Base-by-base conservation (phyloP, 1,140 invertebrate genomes). In the Ceratoteleas bidentatus region DNA sequence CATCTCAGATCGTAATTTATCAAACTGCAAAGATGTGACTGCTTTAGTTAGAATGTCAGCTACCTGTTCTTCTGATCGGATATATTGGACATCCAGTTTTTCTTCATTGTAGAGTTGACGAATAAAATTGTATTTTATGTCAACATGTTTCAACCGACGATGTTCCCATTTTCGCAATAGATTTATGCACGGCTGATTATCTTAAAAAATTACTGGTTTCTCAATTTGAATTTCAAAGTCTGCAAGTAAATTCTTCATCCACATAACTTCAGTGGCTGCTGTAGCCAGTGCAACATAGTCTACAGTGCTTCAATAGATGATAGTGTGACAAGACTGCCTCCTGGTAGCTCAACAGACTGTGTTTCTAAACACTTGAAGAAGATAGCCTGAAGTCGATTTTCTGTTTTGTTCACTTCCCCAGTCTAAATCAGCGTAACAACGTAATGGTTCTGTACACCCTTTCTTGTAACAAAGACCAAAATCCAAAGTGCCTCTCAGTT, bases 301-400 rank as follows among this genome's bases (percentile, higher is more conserved):
- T n/a, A n/a, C n/a, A n/a, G n/a, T 8, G 85, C 80, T 73, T 92
- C 91, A 6, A 90, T 89, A 2, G 90, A 89, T 1, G 89, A 92
- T 0, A 92, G 16, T n/a, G 85, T 64, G 8, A 10, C 16, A 69
- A 10, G 78, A 62, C 16, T 89, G 87, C 45, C 79, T 85, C 49
- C 76, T 85, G 7, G 83, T 84, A 0, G 24, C 38, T 87, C 86
- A 87, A 9, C 78, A 40, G 0, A 88, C 58, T 2, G 76, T 61
- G 34, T 72, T 75, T 45, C 79, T 77, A 56, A 34, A 66, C 0
- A 85, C 32, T 49, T 77, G 32, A 47, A 85, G 58, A 0, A 84
- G 14, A 56, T 81, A 86, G 0, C 86, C 86, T 9, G 85, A 73
- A 2, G 76, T 87, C 8, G 84, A 88, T 52, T 79, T 81, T n/a